Evolutionary conservation across 2,797 vertebrate genomes (phyloP), one percentile per base, ranked within the genome.

Genomic region (Tympanoctomys barrerae): DNA sequence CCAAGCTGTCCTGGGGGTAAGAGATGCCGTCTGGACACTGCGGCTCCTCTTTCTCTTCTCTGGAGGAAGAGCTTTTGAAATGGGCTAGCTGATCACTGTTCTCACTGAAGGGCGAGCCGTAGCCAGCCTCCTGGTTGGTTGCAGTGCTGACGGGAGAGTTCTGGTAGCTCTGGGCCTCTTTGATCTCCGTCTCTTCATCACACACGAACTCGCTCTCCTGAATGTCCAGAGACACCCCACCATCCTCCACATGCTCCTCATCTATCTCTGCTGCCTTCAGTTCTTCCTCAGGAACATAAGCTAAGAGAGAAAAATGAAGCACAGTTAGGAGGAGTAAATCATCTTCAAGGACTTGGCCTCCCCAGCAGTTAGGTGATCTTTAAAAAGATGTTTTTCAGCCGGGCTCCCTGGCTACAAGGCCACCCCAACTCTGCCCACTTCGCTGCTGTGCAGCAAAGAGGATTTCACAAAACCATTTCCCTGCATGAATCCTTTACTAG

Each of bases 221-320:
- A 96, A 99, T 98, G 96, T 99, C 99, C 98, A 99, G 97, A 95
- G 99, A 99, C 98, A 99, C 99, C 95, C 99, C 99, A 70, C 99
- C 96, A 93, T 99, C 99, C 98, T 99, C 99, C 97, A 98, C 98
- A 26, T 98, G 99, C 94, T 99, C 99, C 98, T 99, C 99, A 98
- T 99, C 99, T 90, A 98, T 98, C 96, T 99, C 99, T 82, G 99
- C 99, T 89, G 98, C 98, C 98, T 99, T 99, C 98, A 99, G 98
- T 97, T 99, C 99, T 91, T 99, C 99, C 95, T 99, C 99, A 94
- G 99, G 99, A 99, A 99, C 99, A 96, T 99, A 99, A 98, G 99
- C 99, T 99, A 98, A 94, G 98, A 98, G 94, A 98, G 90, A 99
- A 98, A 98, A 98, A 86, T 93, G 91, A 97, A 85, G 98, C 68